Conservation (phyloP, 2,888 invertebrate genomes). For the Eilema griseolum region DNA sequence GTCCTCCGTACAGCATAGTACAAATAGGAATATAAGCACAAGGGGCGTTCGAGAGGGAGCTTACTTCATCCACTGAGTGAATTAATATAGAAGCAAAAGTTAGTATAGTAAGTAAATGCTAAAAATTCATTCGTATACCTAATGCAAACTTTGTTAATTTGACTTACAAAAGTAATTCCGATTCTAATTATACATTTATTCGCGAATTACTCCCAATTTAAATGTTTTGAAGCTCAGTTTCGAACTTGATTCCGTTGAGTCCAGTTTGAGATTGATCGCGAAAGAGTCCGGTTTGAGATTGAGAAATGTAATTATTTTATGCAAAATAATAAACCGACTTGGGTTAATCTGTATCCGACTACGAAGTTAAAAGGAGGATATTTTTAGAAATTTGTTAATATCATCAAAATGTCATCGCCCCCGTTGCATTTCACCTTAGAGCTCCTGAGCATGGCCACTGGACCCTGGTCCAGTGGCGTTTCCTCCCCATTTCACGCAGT, state of each 20-base stretch:
- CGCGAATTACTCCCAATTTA: constrained; percentile 23
- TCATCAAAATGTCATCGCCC: too few species aligned
- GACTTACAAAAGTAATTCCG: constrained; percentile 34
- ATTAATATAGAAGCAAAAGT: not conserved
- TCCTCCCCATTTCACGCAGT: too few species aligned
- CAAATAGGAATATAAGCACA: too few species aligned
- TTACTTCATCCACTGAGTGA: not conserved
- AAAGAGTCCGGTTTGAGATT: constrained; percentile 13
- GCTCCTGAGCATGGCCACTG: too few species aligned
- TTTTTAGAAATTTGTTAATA: too few species aligned
- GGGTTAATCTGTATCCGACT: not conserved
- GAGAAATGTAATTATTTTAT: constrained; percentile 15
- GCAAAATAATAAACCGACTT: constrained; percentile 9
- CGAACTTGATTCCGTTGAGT: constrained; percentile 6
- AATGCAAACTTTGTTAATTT: constrained; percentile 39
- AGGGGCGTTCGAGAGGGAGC: not conserved
- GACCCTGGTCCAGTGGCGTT: too few species aligned
- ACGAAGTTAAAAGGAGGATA: not conserved
- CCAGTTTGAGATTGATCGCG: constrained; percentile 10
- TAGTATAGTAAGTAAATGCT: not conserved
- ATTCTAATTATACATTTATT: constrained; percentile 34
- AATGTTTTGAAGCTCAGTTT: constrained; percentile 25
- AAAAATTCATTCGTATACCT: constrained; percentile 8
- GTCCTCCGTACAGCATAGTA: too few species aligned
- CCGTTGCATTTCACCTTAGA: too few species aligned